Percentiles rank a stretch among this genome's conserved stretches.
These are phyloP conservation scores for Illadopsis cleaveri DNA, from an alignment of 2,113 vertebrate species.

Conservation along the genomic window DNA sequence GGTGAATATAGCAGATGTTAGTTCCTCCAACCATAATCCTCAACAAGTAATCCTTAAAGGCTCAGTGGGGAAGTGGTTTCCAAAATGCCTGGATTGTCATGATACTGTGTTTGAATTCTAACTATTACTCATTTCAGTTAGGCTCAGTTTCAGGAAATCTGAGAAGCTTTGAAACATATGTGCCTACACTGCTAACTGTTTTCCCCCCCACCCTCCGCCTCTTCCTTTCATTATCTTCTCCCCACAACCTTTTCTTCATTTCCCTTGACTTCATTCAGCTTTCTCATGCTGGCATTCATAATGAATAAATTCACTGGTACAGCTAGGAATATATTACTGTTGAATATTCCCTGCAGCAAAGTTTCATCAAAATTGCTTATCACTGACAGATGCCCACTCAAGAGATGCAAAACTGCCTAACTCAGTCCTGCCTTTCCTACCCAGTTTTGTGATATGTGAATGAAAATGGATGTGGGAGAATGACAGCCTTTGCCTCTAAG, in stretches of 20 bases:
- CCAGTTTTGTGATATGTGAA: neutral
- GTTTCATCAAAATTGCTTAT: constrained; percentile 39
- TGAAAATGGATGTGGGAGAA: neutral
- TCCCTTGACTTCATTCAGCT: constrained; percentile 35
- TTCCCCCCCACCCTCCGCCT: neutral
- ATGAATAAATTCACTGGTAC: constrained; percentile 49
- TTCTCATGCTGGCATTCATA: constrained; percentile 24
- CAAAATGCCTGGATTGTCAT: constrained; percentile 19
- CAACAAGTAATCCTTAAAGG: constrained; percentile 8
- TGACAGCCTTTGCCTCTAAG: neutral
- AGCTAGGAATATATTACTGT: constrained; percentile 42
- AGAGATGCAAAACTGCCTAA: constrained; percentile 39
- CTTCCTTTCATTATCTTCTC: constrained; percentile 39
- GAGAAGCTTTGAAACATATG: constrained; percentile 36
- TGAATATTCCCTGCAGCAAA: constrained; percentile 52
- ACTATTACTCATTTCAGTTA: constrained; percentile 31
- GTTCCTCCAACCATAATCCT: neutral
- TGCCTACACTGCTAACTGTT: constrained; percentile 8
- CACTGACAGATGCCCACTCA: constrained; percentile 46
- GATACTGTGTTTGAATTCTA: constrained; percentile 5
- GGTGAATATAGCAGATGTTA: constrained; percentile 14
- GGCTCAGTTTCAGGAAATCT: constrained; percentile 47
- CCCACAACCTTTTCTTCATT: constrained; percentile 22
- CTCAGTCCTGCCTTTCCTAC: neutral
- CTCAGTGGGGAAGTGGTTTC: neutral